Base-by-base conservation (phyloP, 2,888 invertebrate genomes). In the Eupithecia centaureata region DNA sequence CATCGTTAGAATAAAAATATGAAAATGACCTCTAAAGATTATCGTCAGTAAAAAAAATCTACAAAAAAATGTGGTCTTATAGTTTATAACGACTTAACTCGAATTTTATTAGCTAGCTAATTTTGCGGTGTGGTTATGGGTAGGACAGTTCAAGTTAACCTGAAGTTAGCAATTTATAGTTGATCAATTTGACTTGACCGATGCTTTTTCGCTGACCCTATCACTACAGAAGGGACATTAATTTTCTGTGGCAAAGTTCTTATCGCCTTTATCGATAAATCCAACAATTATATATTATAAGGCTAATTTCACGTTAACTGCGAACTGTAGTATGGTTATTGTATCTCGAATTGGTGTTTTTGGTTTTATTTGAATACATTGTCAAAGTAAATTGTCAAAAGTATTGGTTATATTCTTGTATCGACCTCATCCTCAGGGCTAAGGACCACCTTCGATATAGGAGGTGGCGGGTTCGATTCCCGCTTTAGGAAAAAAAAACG, bases 61-160 rank as follows among this genome's bases (percentile, higher is more conserved):
- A 64, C 70, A 71, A 72, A 74, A 71, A 68, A 62, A 59, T 65
- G 59, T 67, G 32, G 61, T 77, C 57, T 35, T 65, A 52, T 54
- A 68, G 67, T 56, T 22, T 73, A 62, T 54, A 73, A 72, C 56
- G 32, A 61, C 32, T 27, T 60, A 61, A 66, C 74, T 76, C 76
- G 76, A 75, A 74, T 75, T 73, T 42, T 38, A 65, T 62, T 28
- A 63, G 35, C 30, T 67, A 65, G 63, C 68, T 69, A 54, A 63
- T n/a, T 33, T 42, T 68, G 60, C 35, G 51, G 33, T 65, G 66
- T 59, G 64, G 68, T 65, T 69, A 65, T 71, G 67, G 63, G 64
- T 63, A 42, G 63, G 18, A 35, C 27, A 52, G 7, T 15, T 52
- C 27, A 56, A 1, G 15, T 56, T 8, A n/a, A 32, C 12, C 57